Evolutionary conservation across 2,797 vertebrate species (phyloP).

Genomic region (Hydrolagus colliei): DNA sequence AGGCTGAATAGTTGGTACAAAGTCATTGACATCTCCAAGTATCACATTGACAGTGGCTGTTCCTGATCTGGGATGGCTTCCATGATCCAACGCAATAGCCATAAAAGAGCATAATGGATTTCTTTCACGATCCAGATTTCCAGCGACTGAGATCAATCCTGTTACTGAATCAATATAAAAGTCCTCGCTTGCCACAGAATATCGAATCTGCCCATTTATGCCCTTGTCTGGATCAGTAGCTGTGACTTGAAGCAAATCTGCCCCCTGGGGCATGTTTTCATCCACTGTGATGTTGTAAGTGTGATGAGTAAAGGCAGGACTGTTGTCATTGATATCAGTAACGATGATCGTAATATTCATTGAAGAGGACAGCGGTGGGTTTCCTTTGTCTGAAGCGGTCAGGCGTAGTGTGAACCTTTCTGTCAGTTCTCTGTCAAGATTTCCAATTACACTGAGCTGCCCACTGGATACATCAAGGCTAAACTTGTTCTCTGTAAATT

Average conservation of each 20-base stretch:
- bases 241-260: conserved; percentile 47
- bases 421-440: conserved; percentile 54
- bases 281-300: conserved; percentile 48
- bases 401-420: conserved; percentile 48
- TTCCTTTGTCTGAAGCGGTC: conserved; percentile 53
- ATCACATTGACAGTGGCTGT: conserved; percentile 49
- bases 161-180: conserved; percentile 54
- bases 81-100: conserved; percentile 52
- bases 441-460: conserved; percentile 48
- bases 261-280: conserved; percentile 53
- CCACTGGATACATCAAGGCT: conserved; percentile 52
- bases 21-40: conserved; percentile 61
- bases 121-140: conserved; percentile 55
- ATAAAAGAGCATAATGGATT: conserved; percentile 47
- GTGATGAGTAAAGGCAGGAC: conserved; percentile 52
- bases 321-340: conserved; percentile 60
- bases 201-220: conserved; percentile 53
- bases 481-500: conserved; percentile 42
- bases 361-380: conserved; percentile 42
- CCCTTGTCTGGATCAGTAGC: conserved; percentile 55
- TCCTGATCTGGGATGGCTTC: conserved; percentile 47
- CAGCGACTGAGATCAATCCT: conserved; percentile 51
- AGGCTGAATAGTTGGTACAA: conserved; percentile 50
- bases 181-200: conserved; percentile 44
- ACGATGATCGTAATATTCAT: conserved; percentile 52